Base-by-base conservation (phyloP, 1,140 invertebrate species). In the Glossosoma conforme region DNA sequence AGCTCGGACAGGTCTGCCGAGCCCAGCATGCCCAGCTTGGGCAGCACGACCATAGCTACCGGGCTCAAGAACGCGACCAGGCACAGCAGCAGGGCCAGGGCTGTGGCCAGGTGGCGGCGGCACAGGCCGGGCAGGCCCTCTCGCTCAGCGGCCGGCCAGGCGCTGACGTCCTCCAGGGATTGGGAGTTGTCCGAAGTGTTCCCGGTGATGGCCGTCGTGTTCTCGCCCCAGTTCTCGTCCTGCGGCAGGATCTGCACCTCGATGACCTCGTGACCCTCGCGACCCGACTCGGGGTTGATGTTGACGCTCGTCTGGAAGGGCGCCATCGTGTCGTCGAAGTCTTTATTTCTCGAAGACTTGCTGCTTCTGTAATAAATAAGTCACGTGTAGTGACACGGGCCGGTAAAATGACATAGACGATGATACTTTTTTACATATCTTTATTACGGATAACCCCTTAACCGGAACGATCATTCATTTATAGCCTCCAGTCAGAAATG, bases 141-240 rank as follows among this genome's bases (percentile, higher is more conserved):
- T 32, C 87, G 86, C 17, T 78, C 79, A 70, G 87, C 86, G 53
- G 81, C 81, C 46, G 83, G 81, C 86, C 87, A 90, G 67, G 82
- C 83, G 61, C 83, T 85, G 1, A 86, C 82, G 68, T 95, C 92
- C 66, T 97, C 92, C 61, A 93, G 87, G 1, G 93, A 97, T 54
- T 91, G 86, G 1, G 91, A 94, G 53, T 89, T 86, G 65, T 97
- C 94, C 0, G 93, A 97, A 2, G 93, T 97, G 61, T 96, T 96
- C 13, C 93, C 94, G 3, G 96, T 98, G 17, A 98, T 86, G 0
- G 92, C 94, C 3, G 95, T 98, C 0, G 93, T 97, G 62, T 93
- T 97, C 72, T 98, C 96, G 24, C 91, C 93, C 95, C 95, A 98
- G 66, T 95, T 96, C 63, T 98, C 95, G 77, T 97, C 93, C 72